Base-by-base conservation (phyloP, 2,888 invertebrate species). In the Callyntrura sp. region DNA sequence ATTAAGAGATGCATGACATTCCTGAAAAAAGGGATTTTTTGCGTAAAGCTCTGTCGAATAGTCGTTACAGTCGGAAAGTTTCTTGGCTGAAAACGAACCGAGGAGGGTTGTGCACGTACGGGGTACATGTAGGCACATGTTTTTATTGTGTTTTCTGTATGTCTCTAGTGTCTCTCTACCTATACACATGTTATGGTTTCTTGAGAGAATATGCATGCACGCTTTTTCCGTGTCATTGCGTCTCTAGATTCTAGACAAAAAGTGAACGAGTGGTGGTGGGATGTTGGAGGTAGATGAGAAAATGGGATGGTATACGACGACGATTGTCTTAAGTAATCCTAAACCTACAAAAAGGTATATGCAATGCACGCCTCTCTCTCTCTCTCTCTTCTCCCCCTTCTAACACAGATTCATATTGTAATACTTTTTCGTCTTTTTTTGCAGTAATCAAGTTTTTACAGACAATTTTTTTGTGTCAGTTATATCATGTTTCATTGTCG, bases 401-500 rank as follows among this genome's bases (percentile, higher is more conserved):
- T 45, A 73, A 2, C 43, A 68, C 35, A 68, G 0, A 68, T 68
- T 68, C 11, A 9, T 3, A 62, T 17, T 51, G 51, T n/a, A 51
- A 35, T 17, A 35, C 43, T 43, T 43, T 25, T 68, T 11, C 23
- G 62, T 62, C 62, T 11, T 17, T 62, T 12, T 65, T 23, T 17
- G 65, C 23, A 20, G 65, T 55, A 65, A 35, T 35, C 28, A 35
- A 35, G 43, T 43, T 43, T 45, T 20, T 17, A 43, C 11, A 57
- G 28, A 78, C 51, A 55, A 57, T 57, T 83, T 57, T 83, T 82
- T 98, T 96, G 94, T 96, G 96, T 83, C 98, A 95, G 94, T 96
- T 96, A 43, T 95, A 94, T 93, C 98, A 96, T 91, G 97, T 97
- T 96, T 76, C 95, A 81, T 60, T 81, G 81, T 81, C 81, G 45